Evolutionary conservation across 2,113 vertebrate species (phyloP), one percentile per base, ranked within the genome.

Genomic region (Trochalopteron elliotii): DNA sequence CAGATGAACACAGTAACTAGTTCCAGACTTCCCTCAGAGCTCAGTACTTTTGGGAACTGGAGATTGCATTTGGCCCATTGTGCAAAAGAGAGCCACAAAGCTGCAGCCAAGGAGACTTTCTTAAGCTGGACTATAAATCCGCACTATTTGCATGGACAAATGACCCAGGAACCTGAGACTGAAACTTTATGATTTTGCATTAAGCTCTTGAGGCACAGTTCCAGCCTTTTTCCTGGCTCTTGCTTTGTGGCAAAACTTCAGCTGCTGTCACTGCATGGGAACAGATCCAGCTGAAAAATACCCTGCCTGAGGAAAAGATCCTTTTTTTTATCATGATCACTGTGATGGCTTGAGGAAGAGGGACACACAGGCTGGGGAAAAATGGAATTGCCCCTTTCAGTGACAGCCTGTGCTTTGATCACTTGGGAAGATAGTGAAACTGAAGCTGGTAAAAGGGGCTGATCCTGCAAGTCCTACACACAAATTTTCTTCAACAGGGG

Each of bases 221-320:
- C 94, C 94, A 97, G 69, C 33, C 35, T 70, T 90, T 96, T 95
- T 95, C 83, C 89, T 97, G 96, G 95, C 91, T 79, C 60, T 87
- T 67, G 72, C 83, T 92, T 55, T 92, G 79, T 95, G 93, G 89
- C 94, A 92, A 83, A 90, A 55, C 89, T 94, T 86, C 83, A 95
- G 86, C 88, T 92, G 90, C 86, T 94, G 80, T 89, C 83, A 91
- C 83, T 81, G 39, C 35, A 50, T 20, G 63, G 96, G 71, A 94
- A 65, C 20, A 27, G 47, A 77, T 93, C 93, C 95, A 93, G 86
- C 86, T 92, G 76, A 92, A 94, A 91, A 94, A 81, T 68, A 89
- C 76, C n/a, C 47, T 67, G 86, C 68, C 50, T 23, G 47, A 86
- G 64, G 72, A 92, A 90, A 94, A 90, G 80, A 71, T 57, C 60